Base-by-base conservation (phyloP, 2,797 vertebrate genomes). In the Botia almorhae region DNA sequence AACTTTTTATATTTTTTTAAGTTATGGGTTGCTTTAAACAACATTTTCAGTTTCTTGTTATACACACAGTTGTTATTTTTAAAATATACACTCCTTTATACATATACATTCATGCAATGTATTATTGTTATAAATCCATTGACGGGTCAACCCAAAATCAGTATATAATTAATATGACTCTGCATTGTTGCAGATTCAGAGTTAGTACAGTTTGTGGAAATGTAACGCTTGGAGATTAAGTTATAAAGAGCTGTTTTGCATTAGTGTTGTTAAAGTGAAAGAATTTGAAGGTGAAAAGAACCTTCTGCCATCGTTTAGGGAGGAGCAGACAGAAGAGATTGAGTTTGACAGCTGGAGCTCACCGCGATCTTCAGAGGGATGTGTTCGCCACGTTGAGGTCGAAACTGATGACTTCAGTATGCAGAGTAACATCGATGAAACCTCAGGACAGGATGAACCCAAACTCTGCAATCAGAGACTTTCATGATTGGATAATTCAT, bases 331-430 rank as follows among this genome's bases (percentile, higher is more conserved):
- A 74, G 26, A 19, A 23, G 16, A 71, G 21, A 78, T 39, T 50
- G 75, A 84, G 53, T 77, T 67, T 77, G 76, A 83, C 73, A 83
- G 81, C 14, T 83, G 56, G 64, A 74, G 70, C 61, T 86, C 58
- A 65, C 16, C 14, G 71, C 23, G 11, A 36, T 79, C 76, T 80
- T 76, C 55, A 80, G 69, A 73, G 76, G 72, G 53, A 76, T 63
- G 2, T 7, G 4, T 50, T 39, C 55, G 61, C 56, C 33, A 0
- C 75, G 73, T 50, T 74, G 68, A 67, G 83, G 83, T 69, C 60
- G 72, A 74, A 69, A 65, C 63, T 29, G 17, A 56, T 43, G 69
- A 56, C 56, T 79, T 81, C 81, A 76, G 56, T 65, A 79, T 81
- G 65, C 56, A 64, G 63, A 79, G 21, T 55, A 56, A 58, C 36